Base-by-base conservation (phyloP, 2,888 invertebrate species). In the Trichogramma evanescens region DNA sequence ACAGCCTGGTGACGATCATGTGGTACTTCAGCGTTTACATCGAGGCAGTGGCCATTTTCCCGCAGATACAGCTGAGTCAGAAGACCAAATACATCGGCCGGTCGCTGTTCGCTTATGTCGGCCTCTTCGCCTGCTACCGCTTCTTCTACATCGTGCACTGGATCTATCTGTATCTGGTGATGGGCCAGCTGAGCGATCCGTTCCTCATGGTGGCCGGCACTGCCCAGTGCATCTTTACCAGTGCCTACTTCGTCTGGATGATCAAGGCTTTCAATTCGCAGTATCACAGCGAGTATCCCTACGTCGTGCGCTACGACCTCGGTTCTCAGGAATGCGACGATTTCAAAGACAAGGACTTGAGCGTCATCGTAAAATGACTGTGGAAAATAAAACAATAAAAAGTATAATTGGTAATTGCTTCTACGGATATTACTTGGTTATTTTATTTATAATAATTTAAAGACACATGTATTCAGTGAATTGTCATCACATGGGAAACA, bases 131-230 rank as follows among this genome's bases (percentile, higher is more conserved):
- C 9, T 61, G 58, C 46, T 64, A 63, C 7, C 55, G 64, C 0
- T 49, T 44, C 38, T 64, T 64, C 41, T 50, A 58, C 50, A 54
- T 63, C 43, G 61, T 63, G 1, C 60, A 64, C 13, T 64, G 64
- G 64, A 8, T 42, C 3, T 64, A 64, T 10, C 44, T 53, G 7
- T 38, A 49, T 3, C 6, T 45, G 6, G 42, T 7, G 5, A 38
- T 6, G 8, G 45, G 10, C 5, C 6, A 51, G 9, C 6, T 56
- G 4, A 56, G 45, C 10, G 56, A 58, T 43, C 48, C 49, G 5
- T 52, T 46, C 41, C 54, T 64, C 8, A 41, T 13, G 0, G 46
- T 38, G 2, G 13, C 52, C 10, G 64, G 64, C 5, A 13, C 5
- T 5, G 26, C 13, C 2, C 64, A 64, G 38, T 60, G 62, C 6